Evolutionary conservation across 2,888 invertebrate species (phyloP), one percentile per base, ranked within the genome.

Genomic region (Chloroclysta siterata): DNA sequence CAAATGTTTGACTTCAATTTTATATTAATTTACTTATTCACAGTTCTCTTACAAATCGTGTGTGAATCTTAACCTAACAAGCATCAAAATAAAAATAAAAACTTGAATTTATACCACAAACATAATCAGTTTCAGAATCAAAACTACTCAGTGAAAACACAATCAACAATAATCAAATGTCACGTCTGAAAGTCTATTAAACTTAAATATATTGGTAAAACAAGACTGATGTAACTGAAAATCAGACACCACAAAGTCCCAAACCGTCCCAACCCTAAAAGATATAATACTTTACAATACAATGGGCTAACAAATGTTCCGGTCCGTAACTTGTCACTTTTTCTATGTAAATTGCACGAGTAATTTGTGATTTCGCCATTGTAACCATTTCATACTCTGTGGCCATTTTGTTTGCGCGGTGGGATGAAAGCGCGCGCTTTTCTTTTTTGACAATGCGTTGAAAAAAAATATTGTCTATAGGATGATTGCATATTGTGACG

Each of bases 221-320:
- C 33, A 62, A 55, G 52, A 55, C 42, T 17, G 11, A 17, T 52
- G 7, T 8, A 42, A 46, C 46, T 28, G 15, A 44, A 67, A 59
- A 51, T 41, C 42, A 39, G 52, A 28, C 36, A 10, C 6, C 10
- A 33, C 13, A 14, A 15, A 11, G 33, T 33, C 8, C 8, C 33
- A 41, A 33, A 47, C 22, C 13, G 48, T 39, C 60, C 52, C 70
- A 69, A 62, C 72, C 51, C 70, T 71, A 69, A 78, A 69, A 70
- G 80, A 82, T 82, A 83, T 84, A 84, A 84, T 86, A 84, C 85
- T 81, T 78, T 73, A 76, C 82, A 81, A 88, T 82, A 91, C 90
- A 90, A 90, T 90, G 89, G 69, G 62, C 74, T 83, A 89, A 90
- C 90, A 90, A 90, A 90, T 89, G 90, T 89, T 86, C 80, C 81